Evolutionary conservation across 2,888 invertebrate species (phyloP), one percentile per base, ranked within the genome.

Genomic region (Neocrepidodera transversa): DNA sequence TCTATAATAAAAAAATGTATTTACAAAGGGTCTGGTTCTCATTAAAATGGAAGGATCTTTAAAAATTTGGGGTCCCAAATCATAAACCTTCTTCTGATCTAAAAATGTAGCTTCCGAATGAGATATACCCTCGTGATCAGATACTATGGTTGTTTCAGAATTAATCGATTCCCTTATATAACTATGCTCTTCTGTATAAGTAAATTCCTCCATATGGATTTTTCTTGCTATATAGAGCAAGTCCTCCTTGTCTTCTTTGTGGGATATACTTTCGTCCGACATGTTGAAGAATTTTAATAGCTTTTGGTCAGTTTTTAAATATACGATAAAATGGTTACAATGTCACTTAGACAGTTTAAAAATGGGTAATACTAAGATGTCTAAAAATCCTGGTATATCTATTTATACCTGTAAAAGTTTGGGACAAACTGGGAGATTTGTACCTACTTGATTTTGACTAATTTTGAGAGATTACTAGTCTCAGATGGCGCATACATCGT

Each of bases 251-350:
- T 71, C 71, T 53, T 71, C 69, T 32, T 62, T 63, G 40, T 61
- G 57, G 3, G 65, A 56, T 28, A 71, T 68, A 43, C 69, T 69
- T 40, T 68, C 68, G 23, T 71, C 71, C 26, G 71, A 70, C 69
- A 70, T 70, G 8, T 6, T 43, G 40, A n/a, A n/a, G n/a, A n/a
- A n/a, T n/a, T n/a, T n/a, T n/a, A n/a, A n/a, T 35, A 4, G 36
- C n/a, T n/a, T n/a, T n/a, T n/a, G n/a, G n/a, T n/a, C n/a, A n/a
- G n/a, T n/a, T n/a, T n/a, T n/a, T n/a, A n/a, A n/a, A n/a, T n/a
- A n/a, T n/a, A n/a, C n/a, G n/a, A n/a, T n/a, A n/a, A n/a, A n/a
- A n/a, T n/a, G n/a, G n/a, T n/a, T n/a, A n/a, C n/a, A n/a, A n/a
- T n/a, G n/a, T n/a, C n/a, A n/a, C n/a, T n/a, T n/a, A n/a, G n/a